Base-by-base conservation (phyloP, 2,113 vertebrate genomes). In the Cairina moschata region DNA sequence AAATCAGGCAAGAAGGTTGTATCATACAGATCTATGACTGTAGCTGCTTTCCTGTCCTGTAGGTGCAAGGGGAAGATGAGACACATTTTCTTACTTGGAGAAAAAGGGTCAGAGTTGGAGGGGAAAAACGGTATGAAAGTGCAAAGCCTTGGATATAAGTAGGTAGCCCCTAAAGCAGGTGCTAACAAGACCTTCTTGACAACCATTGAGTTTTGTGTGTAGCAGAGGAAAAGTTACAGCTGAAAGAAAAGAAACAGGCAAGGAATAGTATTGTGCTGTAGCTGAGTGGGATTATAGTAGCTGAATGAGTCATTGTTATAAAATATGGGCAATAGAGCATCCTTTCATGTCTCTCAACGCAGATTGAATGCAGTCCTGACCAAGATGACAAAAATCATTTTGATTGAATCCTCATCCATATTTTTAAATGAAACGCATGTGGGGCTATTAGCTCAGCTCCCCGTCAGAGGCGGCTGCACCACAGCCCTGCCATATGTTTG, bases 371-470 rank as follows among this genome's bases (percentile, higher is more conserved):
- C 25, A 69, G 91, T 79, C 88, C 96, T 93, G 87, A 90, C 79
- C 88, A 96, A 91, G 95, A 97, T 96, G 96, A 96, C 91, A 94
- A 94, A 90, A 96, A 81, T 95, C 65, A 66, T 96, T 95, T 86
- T 85, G 87, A 88, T 86, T 93, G 88, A 89, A 94, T 80, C 60
- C 62, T 78, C 76, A 58, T 85, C 83, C 78, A 26, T 92, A 87
- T 92, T 97, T 96, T 96, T 68, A 96, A 95, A 93, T 96, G 73
- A 94, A 96, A 96, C 77, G 87, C 84, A 44, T 55, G 71, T 82
- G 93, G 85, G 79, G 79, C 93, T 91, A 71, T 95, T 95, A 94
- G 79, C 75, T 83, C 79, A 72, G 54, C 86, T 91, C 95, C 74
- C 94, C 1, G 28, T 90, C 1, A 26, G 44, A 52, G 73, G 86